Evolutionary conservation across 2,888 invertebrate genomes (phyloP).

Genomic region (Drosophila ezoana): DNA sequence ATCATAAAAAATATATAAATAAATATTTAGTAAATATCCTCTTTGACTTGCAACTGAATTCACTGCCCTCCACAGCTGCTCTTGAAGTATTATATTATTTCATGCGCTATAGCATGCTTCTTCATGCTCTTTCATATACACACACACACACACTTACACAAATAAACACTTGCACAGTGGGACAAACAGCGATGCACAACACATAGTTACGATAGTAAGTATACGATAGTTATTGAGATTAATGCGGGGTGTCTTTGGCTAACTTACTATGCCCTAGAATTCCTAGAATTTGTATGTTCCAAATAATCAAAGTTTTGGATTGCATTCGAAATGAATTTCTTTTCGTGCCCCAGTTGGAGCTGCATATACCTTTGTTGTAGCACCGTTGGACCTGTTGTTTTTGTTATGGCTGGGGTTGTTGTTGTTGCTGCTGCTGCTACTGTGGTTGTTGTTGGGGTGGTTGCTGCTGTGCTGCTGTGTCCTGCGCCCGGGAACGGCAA

Average conservation of each 20-base stretch:
- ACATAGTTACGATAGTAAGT: conserved; percentile 55
- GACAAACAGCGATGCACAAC: conserved; percentile 56
- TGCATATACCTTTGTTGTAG: conserved; percentile 78
- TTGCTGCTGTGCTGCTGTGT: conserved; percentile 9
- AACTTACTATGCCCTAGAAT: conserved; percentile 74
- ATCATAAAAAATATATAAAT: too few relatives aligned
- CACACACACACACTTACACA: not conserved
- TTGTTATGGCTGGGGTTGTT: conserved; percentile 23
- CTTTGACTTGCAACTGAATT: too few relatives aligned
- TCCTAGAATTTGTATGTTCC: conserved; percentile 65
- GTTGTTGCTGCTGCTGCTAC: conserved; percentile 4
- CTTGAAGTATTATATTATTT: not conserved
- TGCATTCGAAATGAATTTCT: conserved; percentile 75
- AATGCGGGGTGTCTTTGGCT: conserved; percentile 44
- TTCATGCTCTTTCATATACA: conserved; percentile 12
- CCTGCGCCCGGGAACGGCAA: conserved; percentile 26
- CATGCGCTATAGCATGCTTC: conserved; percentile 43
- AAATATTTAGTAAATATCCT: too few relatives aligned
- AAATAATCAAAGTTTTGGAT: conserved; percentile 74
- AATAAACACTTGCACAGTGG: conserved; percentile 9
- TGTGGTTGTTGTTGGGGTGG: not conserved
- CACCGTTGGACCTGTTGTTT: conserved; percentile 51
- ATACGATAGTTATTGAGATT: conserved; percentile 44
- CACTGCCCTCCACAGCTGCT: too few relatives aligned
- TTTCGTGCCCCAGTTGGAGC: conserved; percentile 74